Conservation (phyloP, 2,888 invertebrate genomes). For the Campoplex nolae region DNA sequence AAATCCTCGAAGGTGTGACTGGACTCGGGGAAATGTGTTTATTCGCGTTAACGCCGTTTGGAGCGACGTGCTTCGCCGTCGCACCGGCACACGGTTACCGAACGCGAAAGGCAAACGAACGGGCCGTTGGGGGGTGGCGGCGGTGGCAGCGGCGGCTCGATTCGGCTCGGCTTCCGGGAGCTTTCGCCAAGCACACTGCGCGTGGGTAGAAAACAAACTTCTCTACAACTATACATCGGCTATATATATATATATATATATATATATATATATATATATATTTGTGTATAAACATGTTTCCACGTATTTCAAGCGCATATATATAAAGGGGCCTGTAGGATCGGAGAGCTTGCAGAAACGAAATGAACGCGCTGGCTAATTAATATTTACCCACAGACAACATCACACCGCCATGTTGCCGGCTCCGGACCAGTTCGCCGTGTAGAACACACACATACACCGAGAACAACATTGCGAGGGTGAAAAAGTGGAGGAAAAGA, state of each 20-base stretch:
- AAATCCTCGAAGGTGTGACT: slow-evolving; percentile 78
- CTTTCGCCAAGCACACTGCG: slow-evolving; percentile 45
- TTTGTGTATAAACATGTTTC: background rate
- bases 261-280: background rate
- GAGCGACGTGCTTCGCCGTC: slow-evolving; percentile 70
- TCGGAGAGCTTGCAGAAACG: slow-evolving; percentile 74
- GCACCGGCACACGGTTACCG: slow-evolving; percentile 40
- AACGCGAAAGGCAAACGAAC: slow-evolving; percentile 57
- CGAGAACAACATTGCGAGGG: slow-evolving; percentile 23
- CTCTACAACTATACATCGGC: background rate
- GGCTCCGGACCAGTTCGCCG: slow-evolving; percentile 16
- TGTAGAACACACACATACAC: background rate
- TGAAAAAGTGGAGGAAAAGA: background rate
- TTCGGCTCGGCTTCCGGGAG: slow-evolving; percentile 8
- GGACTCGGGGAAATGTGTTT: slow-evolving; percentile 79
- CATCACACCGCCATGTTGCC: slow-evolving; percentile 70
- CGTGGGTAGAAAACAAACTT: slow-evolving; percentile 61
- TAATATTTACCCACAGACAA: slow-evolving; percentile 83
- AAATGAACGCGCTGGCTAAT: slow-evolving; percentile 83
- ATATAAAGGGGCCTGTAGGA: slow-evolving; percentile 43
- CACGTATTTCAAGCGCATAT: slow-evolving; percentile 1
- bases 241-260: too few relatives aligned
- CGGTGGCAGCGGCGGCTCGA: slow-evolving; percentile 21
- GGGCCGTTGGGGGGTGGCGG: slow-evolving; percentile 26
- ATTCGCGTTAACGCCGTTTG: slow-evolving; percentile 80